Percentiles rank a stretch among this genome's conserved stretches.
Evolutionary conservation across 2,797 vertebrate species (phyloP).

Genomic region (Gambelia wislizenii): DNA sequence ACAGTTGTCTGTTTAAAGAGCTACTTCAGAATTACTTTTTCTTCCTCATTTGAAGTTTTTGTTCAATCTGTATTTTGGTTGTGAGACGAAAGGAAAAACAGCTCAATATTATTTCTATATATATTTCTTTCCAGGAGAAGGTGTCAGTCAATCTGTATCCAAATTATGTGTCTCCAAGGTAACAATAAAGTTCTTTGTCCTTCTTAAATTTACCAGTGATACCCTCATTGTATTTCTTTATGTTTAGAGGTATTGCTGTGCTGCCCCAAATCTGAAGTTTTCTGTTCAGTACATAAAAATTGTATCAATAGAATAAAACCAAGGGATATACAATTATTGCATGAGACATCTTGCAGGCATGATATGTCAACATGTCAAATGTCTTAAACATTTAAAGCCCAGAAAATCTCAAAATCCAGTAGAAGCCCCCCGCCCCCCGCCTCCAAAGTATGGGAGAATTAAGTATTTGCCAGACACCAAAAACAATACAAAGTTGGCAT

Average conservation of each 20-base stretch:
- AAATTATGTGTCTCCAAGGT: background rate
- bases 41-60: background rate
- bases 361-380: too few species aligned
- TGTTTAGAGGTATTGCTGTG: background rate
- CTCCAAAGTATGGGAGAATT: too few species aligned
- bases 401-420: too few species aligned
- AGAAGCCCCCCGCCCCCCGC: too few species aligned
- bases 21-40: background rate
- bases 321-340: background rate
- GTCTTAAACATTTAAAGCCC: too few species aligned
- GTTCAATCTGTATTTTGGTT: background rate
- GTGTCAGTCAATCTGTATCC: background rate
- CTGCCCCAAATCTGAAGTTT: background rate
- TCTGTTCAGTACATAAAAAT: background rate
- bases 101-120: background rate
- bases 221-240: background rate
- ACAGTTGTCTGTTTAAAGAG: background rate
- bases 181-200: background rate
- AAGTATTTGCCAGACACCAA: too few species aligned
- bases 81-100: background rate
- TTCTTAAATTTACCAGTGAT: background rate
- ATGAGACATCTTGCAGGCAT: background rate
- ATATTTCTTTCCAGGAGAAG: background rate
- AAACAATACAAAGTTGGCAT: too few species aligned
- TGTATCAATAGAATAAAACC: background rate